Evolutionary conservation across 1,140 invertebrate species (phyloP).

Genomic region (Dendroctonus valens): DNA sequence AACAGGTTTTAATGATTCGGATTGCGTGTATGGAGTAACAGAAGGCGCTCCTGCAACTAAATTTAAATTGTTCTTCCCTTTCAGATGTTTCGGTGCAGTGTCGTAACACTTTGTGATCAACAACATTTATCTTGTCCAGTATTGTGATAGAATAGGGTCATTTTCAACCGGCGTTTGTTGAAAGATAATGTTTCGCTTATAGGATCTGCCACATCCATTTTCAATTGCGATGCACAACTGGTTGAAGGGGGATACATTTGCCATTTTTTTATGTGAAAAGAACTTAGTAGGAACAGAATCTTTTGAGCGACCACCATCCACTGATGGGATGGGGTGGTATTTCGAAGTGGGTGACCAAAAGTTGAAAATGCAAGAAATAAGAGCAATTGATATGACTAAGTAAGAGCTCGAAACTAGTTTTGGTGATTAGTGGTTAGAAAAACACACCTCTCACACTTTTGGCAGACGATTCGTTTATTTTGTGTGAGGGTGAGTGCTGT

Average conservation of each 20-base stretch:
- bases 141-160: not conserved
- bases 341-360: not conserved
- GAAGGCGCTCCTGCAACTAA: conserved; percentile 34
- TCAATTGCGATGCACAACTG: no score
- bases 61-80: conserved; percentile 28
- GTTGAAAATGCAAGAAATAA: not conserved
- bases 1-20: conserved; percentile 32
- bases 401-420: not conserved
- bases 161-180: not conserved
- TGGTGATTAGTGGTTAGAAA: not conserved
- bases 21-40: conserved; percentile 34
- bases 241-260: no score
- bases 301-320: no score
- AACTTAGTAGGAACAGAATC: no score
- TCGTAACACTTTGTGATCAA: conserved; percentile 4
- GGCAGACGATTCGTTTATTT: not conserved
- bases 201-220: not conserved
- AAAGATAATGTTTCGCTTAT: not conserved
- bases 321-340: no score
- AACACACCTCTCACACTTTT: not conserved
- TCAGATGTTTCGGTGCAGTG: conserved; percentile 7
- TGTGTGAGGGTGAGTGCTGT: not conserved
- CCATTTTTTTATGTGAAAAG: no score
- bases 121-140: not conserved
- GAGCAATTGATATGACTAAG: not conserved